A percentile compares a stretch with the other conserved stretches of the same genome.
Conservation (phyloP, 2,113 vertebrate species). For the Rhagologus leucostigma region DNA sequence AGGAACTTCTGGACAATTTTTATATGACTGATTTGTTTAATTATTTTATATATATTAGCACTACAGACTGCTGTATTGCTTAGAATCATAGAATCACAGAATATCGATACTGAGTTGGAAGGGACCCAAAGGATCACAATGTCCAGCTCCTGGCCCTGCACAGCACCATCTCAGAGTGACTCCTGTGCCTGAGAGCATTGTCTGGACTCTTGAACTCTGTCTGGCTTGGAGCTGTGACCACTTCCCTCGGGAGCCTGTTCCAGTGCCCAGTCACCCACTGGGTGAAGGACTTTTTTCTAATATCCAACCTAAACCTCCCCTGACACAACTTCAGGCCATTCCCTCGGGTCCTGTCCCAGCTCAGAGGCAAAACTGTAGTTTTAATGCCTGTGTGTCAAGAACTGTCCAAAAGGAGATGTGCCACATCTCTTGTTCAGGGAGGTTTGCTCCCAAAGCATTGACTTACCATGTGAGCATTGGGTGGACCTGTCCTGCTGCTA, state of each 20-base stretch:
- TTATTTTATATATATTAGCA: background rate
- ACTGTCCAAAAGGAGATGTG: background rate
- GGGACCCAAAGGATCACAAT: background rate
- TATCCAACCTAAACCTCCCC: background rate
- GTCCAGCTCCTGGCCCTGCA: background rate
- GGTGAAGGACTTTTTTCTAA: rapidly evolving
- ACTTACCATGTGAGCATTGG: background rate
- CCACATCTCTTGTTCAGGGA: background rate
- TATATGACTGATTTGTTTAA: background rate
- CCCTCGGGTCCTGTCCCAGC: rapidly evolving
- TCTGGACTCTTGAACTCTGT: rapidly evolving
- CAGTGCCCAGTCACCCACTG: rapidly evolving
- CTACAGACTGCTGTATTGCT: background rate
- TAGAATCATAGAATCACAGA: background rate
- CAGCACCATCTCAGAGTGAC: background rate
- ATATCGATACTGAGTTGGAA: background rate
- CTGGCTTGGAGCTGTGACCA: background rate
- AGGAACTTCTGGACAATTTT: background rate
- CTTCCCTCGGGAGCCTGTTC: background rate
- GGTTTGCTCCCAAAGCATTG: background rate
- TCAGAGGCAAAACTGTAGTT: background rate
- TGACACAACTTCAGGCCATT: rapidly evolving
- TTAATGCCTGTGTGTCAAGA: background rate
- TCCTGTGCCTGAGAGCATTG: background rate
- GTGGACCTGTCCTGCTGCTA: background rate